Evolutionary conservation across 2,797 vertebrate species (phyloP).

Genomic region (Ibycter americanus): DNA sequence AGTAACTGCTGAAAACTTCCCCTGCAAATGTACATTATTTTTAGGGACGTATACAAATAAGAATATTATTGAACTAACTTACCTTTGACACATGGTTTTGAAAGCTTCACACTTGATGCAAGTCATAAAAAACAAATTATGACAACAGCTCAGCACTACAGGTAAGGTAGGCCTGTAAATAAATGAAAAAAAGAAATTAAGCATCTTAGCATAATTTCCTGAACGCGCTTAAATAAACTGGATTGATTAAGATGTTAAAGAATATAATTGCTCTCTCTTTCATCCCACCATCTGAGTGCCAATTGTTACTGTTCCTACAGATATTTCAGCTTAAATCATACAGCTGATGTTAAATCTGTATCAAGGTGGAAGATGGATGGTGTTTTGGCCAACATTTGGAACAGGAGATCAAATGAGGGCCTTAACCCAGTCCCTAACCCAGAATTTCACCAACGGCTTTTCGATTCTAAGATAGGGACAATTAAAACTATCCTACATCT

Average conservation of each 20-base stretch:
- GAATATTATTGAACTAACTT: constrained; percentile 9
- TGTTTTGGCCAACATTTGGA: background rate
- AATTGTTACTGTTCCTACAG: background rate
- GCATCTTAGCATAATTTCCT: background rate
- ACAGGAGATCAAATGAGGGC: background rate
- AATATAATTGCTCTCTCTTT: background rate
- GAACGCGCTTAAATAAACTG: background rate
- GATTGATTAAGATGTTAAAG: background rate
- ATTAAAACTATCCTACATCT: background rate
- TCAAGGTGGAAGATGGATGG: background rate
- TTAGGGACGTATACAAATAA: background rate
- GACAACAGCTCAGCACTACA: background rate
- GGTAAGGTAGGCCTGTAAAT: constrained; percentile 22
- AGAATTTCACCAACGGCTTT: background rate
- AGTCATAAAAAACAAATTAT: background rate
- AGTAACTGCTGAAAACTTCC: background rate
- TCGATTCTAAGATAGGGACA: background rate
- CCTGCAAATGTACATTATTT: background rate
- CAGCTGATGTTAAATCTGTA: background rate
- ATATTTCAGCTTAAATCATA: background rate
- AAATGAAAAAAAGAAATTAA: constrained; percentile 6
- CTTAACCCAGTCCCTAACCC: background rate
- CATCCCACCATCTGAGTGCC: background rate
- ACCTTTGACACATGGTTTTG: constrained; percentile 6
- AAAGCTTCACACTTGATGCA: background rate